These are phyloP conservation scores for Leptoclinus maculatus DNA, from an alignment of 2,797 vertebrate genomes.

Conservation along the genomic window DNA sequence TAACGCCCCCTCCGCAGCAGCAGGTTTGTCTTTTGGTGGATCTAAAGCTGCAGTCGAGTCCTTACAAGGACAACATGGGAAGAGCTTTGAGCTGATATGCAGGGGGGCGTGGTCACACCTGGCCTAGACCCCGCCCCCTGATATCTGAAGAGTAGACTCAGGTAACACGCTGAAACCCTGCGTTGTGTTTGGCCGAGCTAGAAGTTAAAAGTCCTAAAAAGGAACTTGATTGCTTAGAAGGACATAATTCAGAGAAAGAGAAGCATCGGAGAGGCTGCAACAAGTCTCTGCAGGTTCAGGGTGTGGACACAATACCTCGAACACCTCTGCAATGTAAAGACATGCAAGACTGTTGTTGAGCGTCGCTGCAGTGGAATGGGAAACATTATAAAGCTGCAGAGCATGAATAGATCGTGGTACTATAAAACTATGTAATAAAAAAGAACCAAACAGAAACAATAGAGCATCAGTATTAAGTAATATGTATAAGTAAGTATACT, in stretches of 20 bases:
- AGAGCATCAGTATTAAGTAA: background rate
- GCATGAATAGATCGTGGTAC: no score
- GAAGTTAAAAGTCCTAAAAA: background rate
- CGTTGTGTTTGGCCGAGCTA: background rate
- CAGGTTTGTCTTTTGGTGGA: constrained; percentile 24
- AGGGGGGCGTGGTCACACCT: constrained; percentile 8
- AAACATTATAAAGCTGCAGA: background rate
- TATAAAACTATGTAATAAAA: background rate
- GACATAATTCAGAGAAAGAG: background rate
- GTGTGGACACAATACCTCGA: constrained; percentile 32
- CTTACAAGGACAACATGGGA: constrained; percentile 52
- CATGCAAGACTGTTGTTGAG: background rate
- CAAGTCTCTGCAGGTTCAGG: constrained; percentile 38
- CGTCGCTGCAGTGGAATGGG: background rate
- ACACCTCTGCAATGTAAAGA: background rate
- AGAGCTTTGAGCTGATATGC: background rate
- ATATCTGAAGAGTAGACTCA: background rate
- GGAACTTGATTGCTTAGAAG: background rate
- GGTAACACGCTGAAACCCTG: background rate
- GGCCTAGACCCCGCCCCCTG: background rate
- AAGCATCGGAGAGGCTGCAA: background rate
- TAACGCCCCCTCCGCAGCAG: background rate
- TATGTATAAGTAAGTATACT: background rate
- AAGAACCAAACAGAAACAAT: background rate
- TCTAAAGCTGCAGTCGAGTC: constrained; percentile 22